Conservation (phyloP, 2,888 invertebrate species). For the Slavum lentiscoides region DNA sequence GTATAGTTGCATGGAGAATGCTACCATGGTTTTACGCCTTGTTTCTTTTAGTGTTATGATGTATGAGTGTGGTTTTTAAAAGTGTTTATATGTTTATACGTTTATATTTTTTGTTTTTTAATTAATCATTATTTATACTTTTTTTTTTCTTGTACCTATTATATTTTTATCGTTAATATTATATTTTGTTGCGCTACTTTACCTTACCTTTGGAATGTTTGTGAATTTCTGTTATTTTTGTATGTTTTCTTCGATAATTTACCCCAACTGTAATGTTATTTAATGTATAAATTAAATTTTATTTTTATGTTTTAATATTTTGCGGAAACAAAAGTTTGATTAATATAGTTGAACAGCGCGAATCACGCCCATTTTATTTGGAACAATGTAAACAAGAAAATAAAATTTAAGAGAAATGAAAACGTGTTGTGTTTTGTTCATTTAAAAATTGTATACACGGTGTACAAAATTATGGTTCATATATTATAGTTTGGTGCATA, state of each 20-base stretch:
- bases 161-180: background rate
- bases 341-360: no score
- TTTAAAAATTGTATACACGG: no score
- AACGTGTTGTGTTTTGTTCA: no score
- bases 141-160: background rate
- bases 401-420: no score
- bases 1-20: conserved; percentile 22
- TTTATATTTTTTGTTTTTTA: conserved; percentile 26
- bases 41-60: conserved; percentile 17
- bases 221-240: conserved; percentile 8
- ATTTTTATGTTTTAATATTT: background rate
- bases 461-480: no score
- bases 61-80: background rate
- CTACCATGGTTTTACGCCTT: conserved; percentile 1
- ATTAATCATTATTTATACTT: background rate
- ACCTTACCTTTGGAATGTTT: background rate
- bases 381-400: no score
- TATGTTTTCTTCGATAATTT: background rate
- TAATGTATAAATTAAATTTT: background rate
- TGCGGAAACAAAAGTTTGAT: background rate
- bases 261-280: background rate
- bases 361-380: no score
- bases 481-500: no score
- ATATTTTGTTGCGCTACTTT: conserved; percentile 5
- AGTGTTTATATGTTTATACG: conserved; percentile 7